Conservation (phyloP, 2,888 invertebrate genomes). For the Leucophora obtusa region DNA sequence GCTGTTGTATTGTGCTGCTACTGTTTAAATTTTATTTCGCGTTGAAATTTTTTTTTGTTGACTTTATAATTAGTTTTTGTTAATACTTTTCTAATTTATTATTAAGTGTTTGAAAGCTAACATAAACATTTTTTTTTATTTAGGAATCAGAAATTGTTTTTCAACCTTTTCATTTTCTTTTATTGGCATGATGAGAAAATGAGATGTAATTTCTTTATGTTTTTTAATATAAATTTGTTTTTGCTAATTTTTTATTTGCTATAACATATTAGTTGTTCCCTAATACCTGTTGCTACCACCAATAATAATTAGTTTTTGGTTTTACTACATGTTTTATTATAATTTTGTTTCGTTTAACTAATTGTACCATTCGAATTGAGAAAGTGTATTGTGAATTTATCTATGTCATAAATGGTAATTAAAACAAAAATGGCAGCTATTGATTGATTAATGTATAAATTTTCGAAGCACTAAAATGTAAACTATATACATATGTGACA, state of each 20-base stretch:
- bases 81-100: constrained; percentile 48
- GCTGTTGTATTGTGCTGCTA: constrained; percentile 21
- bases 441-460: background rate
- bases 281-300: background rate
- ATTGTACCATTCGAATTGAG: background rate
- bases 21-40: constrained; percentile 37
- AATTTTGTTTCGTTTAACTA: background rate
- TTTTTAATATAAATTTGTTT: background rate
- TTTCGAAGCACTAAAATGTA: no score
- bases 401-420: background rate
- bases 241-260: background rate
- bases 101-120: constrained; percentile 42
- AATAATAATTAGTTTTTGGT: background rate
- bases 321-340: background rate
- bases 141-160: constrained; percentile 1
- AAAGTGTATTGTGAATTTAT: background rate
- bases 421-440: background rate
- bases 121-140: constrained; percentile 24
- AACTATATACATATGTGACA: no score
- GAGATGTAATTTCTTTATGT: background rate
- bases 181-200: background rate
- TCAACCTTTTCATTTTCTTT: background rate
- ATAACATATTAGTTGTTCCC: no score
- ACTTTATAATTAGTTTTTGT: constrained; percentile 28
- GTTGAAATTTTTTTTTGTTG: constrained; percentile 36